phyloP scores from a whole-genome alignment of 2,888 invertebrate genomes.

The Tinea semifulvella region DNA sequence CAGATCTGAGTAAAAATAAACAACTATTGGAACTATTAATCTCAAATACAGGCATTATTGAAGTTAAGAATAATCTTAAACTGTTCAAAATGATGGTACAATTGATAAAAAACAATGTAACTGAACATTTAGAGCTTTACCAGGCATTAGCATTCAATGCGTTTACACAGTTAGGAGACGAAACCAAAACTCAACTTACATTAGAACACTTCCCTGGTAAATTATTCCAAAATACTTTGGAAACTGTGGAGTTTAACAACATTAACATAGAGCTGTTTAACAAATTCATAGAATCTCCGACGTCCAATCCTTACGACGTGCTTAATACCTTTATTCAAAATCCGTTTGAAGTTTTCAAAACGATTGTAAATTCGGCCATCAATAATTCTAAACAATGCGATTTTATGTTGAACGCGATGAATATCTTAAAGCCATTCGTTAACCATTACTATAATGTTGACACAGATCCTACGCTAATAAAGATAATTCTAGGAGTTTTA shows the following conservation, averaged over 20 bases:
- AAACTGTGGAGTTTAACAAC: constrained; percentile 29
- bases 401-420: constrained; percentile 43
- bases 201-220: constrained; percentile 34
- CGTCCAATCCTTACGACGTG: constrained; percentile 35
- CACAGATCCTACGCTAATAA: constrained; percentile 40
- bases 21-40: constrained; percentile 30
- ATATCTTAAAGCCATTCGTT: constrained; percentile 34
- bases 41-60: constrained; percentile 30
- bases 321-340: constrained; percentile 44
- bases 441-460: constrained; percentile 41
- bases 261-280: constrained; percentile 44
- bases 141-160: constrained; percentile 31
- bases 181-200: constrained; percentile 33
- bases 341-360: constrained; percentile 37
- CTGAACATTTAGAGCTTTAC: constrained; percentile 25
- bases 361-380: constrained; percentile 39
- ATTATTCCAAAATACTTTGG: constrained; percentile 29
- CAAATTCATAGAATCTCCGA: constrained; percentile 34
- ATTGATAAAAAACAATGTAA: constrained; percentile 24
- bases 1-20: constrained; percentile 33
- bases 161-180: constrained; percentile 33
- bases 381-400: constrained; percentile 39
- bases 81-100: constrained; percentile 31
- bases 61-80: constrained; percentile 31
- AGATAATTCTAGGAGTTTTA: constrained; percentile 30